A percentile compares a stretch with the other conserved stretches of the same genome.
Conservation (phyloP, 2,113 vertebrate genomes). For the Takifugu bimaculatus region DNA sequence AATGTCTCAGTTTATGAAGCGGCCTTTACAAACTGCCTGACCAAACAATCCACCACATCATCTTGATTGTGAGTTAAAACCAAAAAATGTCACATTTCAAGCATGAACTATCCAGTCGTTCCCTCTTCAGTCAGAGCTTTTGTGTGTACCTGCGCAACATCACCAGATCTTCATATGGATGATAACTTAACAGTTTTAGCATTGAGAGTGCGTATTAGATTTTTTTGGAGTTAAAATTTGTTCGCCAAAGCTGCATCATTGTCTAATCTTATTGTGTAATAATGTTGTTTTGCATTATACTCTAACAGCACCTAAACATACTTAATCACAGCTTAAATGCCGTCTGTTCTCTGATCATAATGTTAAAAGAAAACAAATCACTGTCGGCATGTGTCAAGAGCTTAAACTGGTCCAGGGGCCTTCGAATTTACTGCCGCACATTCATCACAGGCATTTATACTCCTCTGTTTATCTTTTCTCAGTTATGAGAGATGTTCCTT, state of each 20-base stretch:
- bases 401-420: not conserved
- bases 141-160: not conserved
- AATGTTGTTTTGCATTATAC: too few relatives aligned
- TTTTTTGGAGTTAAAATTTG: too few relatives aligned
- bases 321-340: not conserved
- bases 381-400: not conserved
- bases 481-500: constrained; percentile 41
- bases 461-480: constrained; percentile 10
- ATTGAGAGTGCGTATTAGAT: too few relatives aligned
- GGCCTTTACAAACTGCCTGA: constrained; percentile 12
- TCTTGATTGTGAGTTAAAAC: not conserved
- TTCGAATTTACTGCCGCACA: constrained; percentile 10
- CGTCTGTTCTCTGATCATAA: not conserved
- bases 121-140: not conserved
- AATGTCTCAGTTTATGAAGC: not conserved
- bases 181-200: too few relatives aligned
- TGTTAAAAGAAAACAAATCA: not conserved
- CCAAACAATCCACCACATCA: not conserved
- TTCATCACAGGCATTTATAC: constrained; percentile 40
- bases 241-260: too few relatives aligned
- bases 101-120: not conserved
- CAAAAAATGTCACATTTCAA: constrained; percentile 7
- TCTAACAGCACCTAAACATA: not conserved
- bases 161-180: too few relatives aligned
- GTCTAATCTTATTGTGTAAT: too few relatives aligned